Conservation (phyloP, 1,140 invertebrate species). For the Pseudobourletiella spinata region DNA sequence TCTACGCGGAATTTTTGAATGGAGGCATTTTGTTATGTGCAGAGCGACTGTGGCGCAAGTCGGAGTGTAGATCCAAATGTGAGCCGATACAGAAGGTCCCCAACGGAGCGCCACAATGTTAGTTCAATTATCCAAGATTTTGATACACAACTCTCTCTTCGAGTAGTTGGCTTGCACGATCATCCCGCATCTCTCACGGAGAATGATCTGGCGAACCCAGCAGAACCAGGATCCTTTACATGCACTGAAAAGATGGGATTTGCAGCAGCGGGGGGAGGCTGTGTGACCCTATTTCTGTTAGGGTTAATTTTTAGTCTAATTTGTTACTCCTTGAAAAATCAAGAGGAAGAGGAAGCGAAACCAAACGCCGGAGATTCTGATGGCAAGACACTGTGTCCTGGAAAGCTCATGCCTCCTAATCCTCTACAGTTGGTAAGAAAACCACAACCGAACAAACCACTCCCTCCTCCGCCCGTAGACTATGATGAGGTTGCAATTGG, state of each 20-base stretch:
- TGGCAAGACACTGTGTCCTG: neutral
- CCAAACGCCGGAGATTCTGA: neutral
- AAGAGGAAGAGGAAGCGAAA: neutral
- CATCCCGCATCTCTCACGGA: slow-evolving; percentile 23
- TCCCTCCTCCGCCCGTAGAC: neutral
- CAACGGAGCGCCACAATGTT: slow-evolving; percentile 19
- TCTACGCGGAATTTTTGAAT: neutral
- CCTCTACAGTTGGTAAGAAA: neutral
- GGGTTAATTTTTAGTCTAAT: slow-evolving; percentile 11
- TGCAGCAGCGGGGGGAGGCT: slow-evolving; percentile 13
- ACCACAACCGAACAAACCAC: neutral
- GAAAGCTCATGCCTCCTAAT: too few species aligned
- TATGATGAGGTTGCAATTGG: neutral
- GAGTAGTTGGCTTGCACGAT: slow-evolving; percentile 31
- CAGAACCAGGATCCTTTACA: neutral
- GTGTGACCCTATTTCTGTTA: slow-evolving; percentile 19
- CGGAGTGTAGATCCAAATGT: neutral
- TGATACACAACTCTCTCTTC: slow-evolving; percentile 26
- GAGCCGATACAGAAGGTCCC: slow-evolving; percentile 21
- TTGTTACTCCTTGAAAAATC: neutral
- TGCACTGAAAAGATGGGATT: slow-evolving; percentile 30
- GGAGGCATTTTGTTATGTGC: neutral
- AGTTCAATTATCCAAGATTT: slow-evolving; percentile 27
- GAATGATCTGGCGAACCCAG: slow-evolving; percentile 13
- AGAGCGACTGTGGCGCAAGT: neutral